These are phyloP conservation scores for Globia sparganii DNA, from an alignment of 2,888 invertebrate species.

Conservation along the genomic window DNA sequence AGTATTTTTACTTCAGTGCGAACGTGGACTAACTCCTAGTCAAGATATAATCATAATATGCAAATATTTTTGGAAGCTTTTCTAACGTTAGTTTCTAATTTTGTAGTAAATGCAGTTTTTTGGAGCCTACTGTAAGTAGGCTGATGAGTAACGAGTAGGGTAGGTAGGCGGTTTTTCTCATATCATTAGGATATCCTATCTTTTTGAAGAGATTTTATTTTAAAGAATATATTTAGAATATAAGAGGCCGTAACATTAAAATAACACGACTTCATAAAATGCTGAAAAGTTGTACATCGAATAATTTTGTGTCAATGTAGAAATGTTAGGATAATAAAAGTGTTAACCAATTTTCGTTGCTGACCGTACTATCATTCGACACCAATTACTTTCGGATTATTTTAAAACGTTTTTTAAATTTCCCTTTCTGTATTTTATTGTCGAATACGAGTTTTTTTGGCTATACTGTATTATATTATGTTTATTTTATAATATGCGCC, in stretches of 20 bases:
- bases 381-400: not conserved
- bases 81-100: not conserved
- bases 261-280: not conserved
- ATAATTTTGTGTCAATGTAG: not conserved
- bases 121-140: no score
- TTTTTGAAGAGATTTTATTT: not conserved
- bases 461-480: not conserved
- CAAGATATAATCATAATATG: not conserved
- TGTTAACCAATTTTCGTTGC: not conserved
- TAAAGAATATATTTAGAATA: not conserved
- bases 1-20: no score
- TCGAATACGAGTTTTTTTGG: not conserved
- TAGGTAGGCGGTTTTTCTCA: no score
- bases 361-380: not conserved
- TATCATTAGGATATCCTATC: no score
- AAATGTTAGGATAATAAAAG: not conserved
- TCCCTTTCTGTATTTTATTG: not conserved
- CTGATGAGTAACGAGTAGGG: no score
- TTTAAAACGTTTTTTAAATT: not conserved
- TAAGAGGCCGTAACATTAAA: not conserved
- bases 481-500: not conserved
- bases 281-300: not conserved
- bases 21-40: no score
- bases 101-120: not conserved
- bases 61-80: not conserved